Percentiles rank a stretch among this genome's conserved stretches.
phyloP scores from a whole-genome alignment of 2,888 invertebrate species.

The Idaea biselata region DNA sequence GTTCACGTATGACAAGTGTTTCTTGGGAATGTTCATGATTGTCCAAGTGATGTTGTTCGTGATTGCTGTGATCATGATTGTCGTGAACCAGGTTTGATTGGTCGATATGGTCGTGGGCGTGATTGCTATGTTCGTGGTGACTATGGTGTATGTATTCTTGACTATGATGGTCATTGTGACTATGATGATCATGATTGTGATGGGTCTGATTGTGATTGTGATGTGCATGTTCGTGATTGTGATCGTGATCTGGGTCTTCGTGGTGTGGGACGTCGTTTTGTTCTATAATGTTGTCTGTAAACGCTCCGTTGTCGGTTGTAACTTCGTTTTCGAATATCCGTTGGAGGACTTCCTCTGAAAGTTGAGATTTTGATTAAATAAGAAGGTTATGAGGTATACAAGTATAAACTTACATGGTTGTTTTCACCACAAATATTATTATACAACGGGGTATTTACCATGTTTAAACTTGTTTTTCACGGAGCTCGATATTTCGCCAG shows the following conservation, averaged over 20 bases:
- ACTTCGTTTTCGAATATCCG: constrained; percentile 64
- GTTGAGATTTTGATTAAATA: neutral
- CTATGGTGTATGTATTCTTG: neutral
- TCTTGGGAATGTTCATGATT: neutral
- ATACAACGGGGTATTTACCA: no score
- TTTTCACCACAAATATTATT: no score
- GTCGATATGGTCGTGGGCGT: neutral
- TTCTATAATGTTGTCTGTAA: constrained; percentile 42
- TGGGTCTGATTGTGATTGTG: constrained; percentile 4
- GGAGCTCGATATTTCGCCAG: no score
- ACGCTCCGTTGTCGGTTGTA: constrained; percentile 28
- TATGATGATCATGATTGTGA: neutral
- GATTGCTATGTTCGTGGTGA: neutral
- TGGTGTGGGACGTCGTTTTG: constrained; percentile 2
- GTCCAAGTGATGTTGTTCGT: neutral
- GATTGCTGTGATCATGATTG: neutral
- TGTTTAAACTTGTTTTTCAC: no score
- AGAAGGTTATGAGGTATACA: neutral
- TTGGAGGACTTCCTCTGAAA: constrained; percentile 66
- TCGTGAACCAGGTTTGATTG: neutral
- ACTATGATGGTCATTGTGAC: neutral
- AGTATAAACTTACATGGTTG: no score
- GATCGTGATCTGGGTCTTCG: constrained; percentile 7
- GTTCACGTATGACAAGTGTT: neutral
- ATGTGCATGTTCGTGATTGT: constrained; percentile 3